Conservation (phyloP, 2,113 vertebrate species). For the Sapajus apella region DNA sequence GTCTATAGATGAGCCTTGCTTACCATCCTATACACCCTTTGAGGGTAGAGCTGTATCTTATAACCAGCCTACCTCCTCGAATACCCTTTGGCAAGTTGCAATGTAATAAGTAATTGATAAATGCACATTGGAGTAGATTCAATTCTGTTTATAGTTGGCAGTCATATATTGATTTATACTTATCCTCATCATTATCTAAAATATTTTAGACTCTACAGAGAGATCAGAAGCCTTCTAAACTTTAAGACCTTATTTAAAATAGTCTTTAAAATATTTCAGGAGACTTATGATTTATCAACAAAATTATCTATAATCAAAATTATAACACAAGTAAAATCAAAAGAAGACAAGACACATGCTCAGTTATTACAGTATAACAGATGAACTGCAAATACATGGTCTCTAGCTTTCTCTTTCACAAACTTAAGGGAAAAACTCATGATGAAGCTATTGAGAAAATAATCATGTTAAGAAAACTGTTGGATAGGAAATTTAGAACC, state of each 20-base stretch:
- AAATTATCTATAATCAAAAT: not conserved
- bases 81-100: not conserved
- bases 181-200: not conserved
- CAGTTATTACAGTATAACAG: not conserved
- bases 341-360: not conserved
- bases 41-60: not conserved
- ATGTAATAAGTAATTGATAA: not conserved
- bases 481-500: too few species aligned
- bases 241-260: not conserved
- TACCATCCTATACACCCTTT: not conserved
- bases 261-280: constrained; percentile 22
- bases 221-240: not conserved
- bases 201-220: not conserved
- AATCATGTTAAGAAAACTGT: too few species aligned
- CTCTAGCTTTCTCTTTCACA: not conserved
- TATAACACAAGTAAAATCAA: not conserved
- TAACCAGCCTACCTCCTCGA: not conserved
- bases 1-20: not conserved
- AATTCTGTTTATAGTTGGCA: not conserved
- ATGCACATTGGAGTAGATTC: not conserved
- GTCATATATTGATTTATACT: not conserved
- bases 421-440: too few species aligned
- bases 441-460: too few species aligned
- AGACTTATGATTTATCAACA: not conserved
- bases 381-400: not conserved